Evolutionary conservation across 2,113 vertebrate species (phyloP).

Genomic region (Pycnonotus jocosus): DNA sequence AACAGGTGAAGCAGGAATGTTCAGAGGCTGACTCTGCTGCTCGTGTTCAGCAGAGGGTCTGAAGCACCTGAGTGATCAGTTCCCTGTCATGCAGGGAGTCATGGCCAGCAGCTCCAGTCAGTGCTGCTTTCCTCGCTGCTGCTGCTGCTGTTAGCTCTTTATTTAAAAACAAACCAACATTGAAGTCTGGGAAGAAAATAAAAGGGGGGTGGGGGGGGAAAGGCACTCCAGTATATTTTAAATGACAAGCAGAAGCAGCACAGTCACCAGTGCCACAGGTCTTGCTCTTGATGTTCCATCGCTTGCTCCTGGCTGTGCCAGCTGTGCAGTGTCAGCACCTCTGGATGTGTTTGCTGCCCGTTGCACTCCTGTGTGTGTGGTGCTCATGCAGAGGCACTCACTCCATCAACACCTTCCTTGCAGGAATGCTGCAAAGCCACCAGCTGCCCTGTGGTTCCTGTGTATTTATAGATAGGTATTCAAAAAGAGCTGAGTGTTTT

Average conservation of each 20-base stretch:
- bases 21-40: background rate
- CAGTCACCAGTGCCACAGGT: background rate
- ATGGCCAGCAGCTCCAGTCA: background rate
- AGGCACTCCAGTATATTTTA: background rate
- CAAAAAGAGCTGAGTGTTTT: background rate
- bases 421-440: constrained; percentile 1
- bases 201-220: background rate
- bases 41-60: background rate
- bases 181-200: background rate
- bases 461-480: background rate
- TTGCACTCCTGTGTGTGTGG: background rate
- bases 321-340: background rate
- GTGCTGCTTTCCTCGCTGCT: background rate
- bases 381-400: background rate
- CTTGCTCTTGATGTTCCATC: background rate
- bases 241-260: background rate
- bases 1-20: background rate
- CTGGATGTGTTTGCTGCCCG: background rate
- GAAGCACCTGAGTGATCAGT: background rate
- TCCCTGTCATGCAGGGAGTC: background rate
- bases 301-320: background rate
- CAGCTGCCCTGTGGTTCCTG: constrained; percentile 2
- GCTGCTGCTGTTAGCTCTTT: background rate
- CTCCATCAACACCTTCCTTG: background rate
- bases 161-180: background rate